Evolutionary conservation across 2,888 invertebrate genomes (phyloP).

Genomic region (Idaea dimidiata): DNA sequence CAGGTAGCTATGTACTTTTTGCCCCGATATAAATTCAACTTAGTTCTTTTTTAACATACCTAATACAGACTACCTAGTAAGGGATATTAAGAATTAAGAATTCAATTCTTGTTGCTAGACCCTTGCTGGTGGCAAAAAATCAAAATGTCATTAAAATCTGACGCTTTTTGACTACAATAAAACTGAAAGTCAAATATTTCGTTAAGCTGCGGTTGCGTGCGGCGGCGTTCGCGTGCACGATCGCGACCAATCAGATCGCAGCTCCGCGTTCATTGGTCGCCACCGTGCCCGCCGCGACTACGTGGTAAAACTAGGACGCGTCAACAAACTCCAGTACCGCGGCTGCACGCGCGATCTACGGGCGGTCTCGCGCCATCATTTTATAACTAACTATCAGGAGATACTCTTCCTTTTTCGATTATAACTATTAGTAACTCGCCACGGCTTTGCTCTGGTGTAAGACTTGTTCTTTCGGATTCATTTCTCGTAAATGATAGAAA

Average conservation of each 20-base stretch:
- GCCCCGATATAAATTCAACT: too few species aligned
- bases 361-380: not conserved
- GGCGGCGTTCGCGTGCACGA: not conserved
- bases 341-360: not conserved
- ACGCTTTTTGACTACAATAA: not conserved
- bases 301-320: not conserved
- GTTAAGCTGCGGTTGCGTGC: not conserved
- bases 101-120: too few species aligned
- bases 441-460: too few species aligned
- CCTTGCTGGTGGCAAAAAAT: too few species aligned
- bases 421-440: too few species aligned
- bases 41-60: too few species aligned
- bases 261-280: not conserved
- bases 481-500: too few species aligned
- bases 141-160: too few species aligned
- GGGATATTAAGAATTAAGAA: too few species aligned
- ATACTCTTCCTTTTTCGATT: not conserved
- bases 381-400: not conserved
- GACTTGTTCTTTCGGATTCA: too few species aligned
- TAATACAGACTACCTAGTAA: too few species aligned
- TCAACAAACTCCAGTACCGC: not conserved
- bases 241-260: not conserved
- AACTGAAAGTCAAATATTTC: not conserved
- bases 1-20: too few species aligned
- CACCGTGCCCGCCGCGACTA: not conserved